These are phyloP conservation scores for Megalurothrips usitatus DNA, from an alignment of 2,888 invertebrate genomes.

Conservation along the genomic window DNA sequence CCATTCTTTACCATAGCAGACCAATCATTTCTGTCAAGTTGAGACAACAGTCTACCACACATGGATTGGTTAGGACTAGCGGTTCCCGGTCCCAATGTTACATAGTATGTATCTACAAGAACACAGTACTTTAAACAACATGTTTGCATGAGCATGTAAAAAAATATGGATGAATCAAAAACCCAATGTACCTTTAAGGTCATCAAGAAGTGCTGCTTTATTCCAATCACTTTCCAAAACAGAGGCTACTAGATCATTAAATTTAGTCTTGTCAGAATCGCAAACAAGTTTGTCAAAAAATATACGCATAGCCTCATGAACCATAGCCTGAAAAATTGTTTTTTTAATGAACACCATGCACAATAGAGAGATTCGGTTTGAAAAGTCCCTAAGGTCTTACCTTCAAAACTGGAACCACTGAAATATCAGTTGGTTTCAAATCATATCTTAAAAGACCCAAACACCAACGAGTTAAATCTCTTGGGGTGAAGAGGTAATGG, in stretches of 20 bases:
- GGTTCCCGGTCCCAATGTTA: slow-evolving; percentile 43
- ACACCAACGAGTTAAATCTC: slow-evolving; percentile 70
- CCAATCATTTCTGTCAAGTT: slow-evolving; percentile 50
- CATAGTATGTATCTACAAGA: slow-evolving; percentile 35
- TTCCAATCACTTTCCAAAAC: slow-evolving; percentile 47
- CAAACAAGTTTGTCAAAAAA: slow-evolving; percentile 71
- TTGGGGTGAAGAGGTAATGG: slow-evolving; percentile 71
- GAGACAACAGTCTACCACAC: slow-evolving; percentile 39
- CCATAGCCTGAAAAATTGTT: slow-evolving; percentile 55
- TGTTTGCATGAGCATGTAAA: background rate
- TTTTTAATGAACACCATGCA: slow-evolving; percentile 33
- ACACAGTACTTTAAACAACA: background rate
- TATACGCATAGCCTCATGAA: slow-evolving; percentile 68
- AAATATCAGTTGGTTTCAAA: slow-evolving; percentile 28
- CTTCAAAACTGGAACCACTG: background rate
- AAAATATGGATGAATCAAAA: background rate
- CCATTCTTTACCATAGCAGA: slow-evolving; percentile 56
- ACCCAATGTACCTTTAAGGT: slow-evolving; percentile 31
- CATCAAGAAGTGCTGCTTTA: slow-evolving; percentile 40
- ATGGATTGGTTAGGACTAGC: slow-evolving; percentile 41
- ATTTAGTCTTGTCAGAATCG: slow-evolving; percentile 60
- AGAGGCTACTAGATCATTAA: slow-evolving; percentile 58
- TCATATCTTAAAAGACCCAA: slow-evolving; percentile 61
- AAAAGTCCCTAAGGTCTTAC: slow-evolving; percentile 37
- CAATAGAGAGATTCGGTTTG: slow-evolving; percentile 35